These are phyloP conservation scores for Etheostoma spectabile DNA, from an alignment of 2,113 vertebrate genomes.

Conservation along the genomic window DNA sequence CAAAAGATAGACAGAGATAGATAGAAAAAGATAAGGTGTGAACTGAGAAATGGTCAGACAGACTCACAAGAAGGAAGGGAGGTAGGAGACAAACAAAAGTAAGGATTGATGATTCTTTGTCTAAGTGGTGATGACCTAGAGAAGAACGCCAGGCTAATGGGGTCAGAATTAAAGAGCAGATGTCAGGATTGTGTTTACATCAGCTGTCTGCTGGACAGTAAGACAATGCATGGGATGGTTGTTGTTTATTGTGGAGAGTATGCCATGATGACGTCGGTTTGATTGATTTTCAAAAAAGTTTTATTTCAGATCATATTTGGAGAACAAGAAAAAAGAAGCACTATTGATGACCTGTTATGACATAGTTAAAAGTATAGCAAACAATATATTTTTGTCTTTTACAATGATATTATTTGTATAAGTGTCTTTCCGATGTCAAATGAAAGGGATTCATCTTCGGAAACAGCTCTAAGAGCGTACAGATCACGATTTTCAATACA, in stretches of 20 bases:
- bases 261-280: neutral
- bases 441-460: neutral
- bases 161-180: constrained; percentile 58
- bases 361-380: neutral
- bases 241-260: neutral
- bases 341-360: neutral
- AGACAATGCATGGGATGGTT: constrained; percentile 13
- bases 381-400: neutral
- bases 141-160: constrained; percentile 61
- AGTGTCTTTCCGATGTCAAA: constrained; percentile 17
- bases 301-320: neutral
- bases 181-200: constrained; percentile 63
- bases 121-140: constrained; percentile 60
- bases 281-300: neutral
- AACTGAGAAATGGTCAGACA: constrained; percentile 13
- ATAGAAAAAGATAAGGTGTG: neutral
- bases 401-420: neutral
- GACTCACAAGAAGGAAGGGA: constrained; percentile 5
- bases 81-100: constrained; percentile 13
- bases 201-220: constrained; percentile 50
- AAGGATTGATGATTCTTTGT: constrained; percentile 56
- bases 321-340: neutral
- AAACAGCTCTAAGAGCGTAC: constrained; percentile 17
- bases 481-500: constrained; percentile 33
- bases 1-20: constrained; percentile 27